Percentiles rank a stretch among this genome's conserved stretches.
Evolutionary conservation across 2,888 invertebrate species (phyloP).

Genomic region (Cephalotes varians): DNA sequence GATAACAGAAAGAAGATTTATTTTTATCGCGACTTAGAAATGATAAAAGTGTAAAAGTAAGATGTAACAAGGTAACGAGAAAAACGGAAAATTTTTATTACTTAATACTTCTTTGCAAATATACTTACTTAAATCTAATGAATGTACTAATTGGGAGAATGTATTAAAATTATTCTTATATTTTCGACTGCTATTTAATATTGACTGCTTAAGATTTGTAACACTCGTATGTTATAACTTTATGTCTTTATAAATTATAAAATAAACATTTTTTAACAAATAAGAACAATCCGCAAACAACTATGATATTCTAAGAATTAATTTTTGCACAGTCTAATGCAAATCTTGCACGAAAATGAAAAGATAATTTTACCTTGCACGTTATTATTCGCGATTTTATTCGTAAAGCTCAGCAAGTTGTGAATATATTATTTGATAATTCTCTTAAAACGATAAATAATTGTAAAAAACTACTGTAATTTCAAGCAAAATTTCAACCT

Average conservation of each 20-base stretch:
- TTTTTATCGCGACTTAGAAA: background rate
- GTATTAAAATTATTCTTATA: background rate
- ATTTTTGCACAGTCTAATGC: background rate
- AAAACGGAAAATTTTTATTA: background rate
- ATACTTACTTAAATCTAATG: background rate
- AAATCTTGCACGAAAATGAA: background rate
- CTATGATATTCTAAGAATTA: background rate
- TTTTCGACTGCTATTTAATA: no score
- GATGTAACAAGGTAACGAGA: background rate
- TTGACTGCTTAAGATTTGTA: background rate
- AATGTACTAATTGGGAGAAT: background rate
- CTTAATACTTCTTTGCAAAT: background rate
- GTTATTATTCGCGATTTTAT: conserved; percentile 1
- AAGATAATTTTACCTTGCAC: background rate
- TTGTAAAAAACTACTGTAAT: background rate
- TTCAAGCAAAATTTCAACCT: conserved; percentile 3
- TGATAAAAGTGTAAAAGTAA: background rate
- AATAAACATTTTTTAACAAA: background rate
- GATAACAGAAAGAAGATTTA: background rate
- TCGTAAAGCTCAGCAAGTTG: conserved; percentile 6
- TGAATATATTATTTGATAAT: conserved; percentile 13
- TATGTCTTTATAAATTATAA: background rate
- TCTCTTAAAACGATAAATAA: conserved; percentile 19
- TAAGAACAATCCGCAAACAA: background rate
- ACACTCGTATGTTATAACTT: background rate